Conservation (phyloP, 2,797 vertebrate species). For the Hoplostethus atlanticus region DNA sequence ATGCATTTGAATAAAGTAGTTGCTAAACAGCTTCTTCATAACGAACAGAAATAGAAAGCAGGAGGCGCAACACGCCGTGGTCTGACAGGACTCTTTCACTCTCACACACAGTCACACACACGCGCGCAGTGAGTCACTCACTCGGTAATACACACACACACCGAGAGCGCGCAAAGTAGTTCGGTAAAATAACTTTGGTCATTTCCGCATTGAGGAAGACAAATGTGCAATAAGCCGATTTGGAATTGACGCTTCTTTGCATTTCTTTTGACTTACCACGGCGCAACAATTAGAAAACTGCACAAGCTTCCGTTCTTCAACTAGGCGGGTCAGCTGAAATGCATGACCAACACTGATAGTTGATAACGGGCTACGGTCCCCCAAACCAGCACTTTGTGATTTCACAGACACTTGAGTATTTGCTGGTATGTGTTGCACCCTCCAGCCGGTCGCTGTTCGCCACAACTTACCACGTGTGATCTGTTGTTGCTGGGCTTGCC, state of each 20-base stretch:
- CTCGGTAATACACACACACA: constrained; percentile 33
- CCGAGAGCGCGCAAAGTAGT: constrained; percentile 74
- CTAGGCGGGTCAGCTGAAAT: constrained; percentile 55
- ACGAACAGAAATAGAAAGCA: constrained; percentile 1
- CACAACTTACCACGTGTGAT: constrained; percentile 92
- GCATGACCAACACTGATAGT: constrained; percentile 23
- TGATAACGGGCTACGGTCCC: constrained; percentile 11
- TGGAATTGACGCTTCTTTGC: not conserved
- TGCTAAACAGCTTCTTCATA: not conserved
- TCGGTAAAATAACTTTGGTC: constrained; percentile 62
- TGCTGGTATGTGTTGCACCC: constrained; percentile 12
- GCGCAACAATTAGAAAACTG: not conserved
- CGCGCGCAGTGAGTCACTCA: constrained; percentile 58
- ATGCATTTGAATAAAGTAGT: not conserved
- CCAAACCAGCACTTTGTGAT: not conserved
- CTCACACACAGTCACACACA: constrained; percentile 10
- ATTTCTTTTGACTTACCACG: not conserved
- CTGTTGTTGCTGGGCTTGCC: constrained; percentile 97
- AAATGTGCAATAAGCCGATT: not conserved
- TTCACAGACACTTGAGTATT: not conserved
- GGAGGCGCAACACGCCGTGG: not conserved
- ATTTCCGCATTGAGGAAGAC: constrained; percentile 64
- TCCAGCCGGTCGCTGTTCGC: constrained; percentile 47
- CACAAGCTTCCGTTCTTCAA: constrained; percentile 27
- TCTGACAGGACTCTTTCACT: constrained; percentile 43